Evolutionary conservation across 2,797 vertebrate genomes (phyloP).

Genomic region (Microctenopoma steveboyesi): DNA sequence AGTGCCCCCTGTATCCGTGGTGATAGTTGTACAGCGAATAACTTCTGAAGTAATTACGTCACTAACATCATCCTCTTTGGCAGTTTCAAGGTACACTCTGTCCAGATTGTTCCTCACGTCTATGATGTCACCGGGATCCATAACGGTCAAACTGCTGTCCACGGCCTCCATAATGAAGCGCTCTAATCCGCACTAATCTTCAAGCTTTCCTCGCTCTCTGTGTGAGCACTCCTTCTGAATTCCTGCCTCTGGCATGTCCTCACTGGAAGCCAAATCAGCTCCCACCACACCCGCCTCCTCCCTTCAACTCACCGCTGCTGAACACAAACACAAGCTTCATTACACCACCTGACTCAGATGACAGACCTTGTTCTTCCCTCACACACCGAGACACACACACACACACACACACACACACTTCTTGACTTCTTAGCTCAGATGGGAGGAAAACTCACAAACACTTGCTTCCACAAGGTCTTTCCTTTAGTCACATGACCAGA

Average conservation of each 20-base stretch:
- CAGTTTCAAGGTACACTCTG: constrained; percentile 4
- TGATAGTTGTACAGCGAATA: background rate
- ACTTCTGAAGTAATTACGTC: background rate
- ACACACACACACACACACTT: background rate
- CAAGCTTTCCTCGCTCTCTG: constrained; percentile 20
- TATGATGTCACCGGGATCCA: constrained; percentile 10
- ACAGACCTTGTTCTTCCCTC: constrained; percentile 19
- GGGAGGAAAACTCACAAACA: constrained; percentile 46
- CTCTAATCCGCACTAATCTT: background rate
- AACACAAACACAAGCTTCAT: constrained; percentile 58
- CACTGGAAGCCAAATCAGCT: constrained; percentile 62
- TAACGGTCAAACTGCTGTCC: constrained; percentile 6
- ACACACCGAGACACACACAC: constrained; percentile 12
- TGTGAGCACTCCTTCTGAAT: constrained; percentile 66
- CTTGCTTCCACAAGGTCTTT: constrained; percentile 44
- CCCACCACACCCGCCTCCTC: constrained; percentile 44
- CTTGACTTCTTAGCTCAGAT: constrained; percentile 38
- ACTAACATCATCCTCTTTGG: constrained; percentile 2
- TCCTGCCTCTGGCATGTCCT: constrained; percentile 73
- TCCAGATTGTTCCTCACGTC: background rate
- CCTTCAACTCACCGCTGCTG: constrained; percentile 26
- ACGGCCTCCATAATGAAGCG: constrained; percentile 23
- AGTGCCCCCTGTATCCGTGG: background rate
- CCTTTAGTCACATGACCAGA: constrained; percentile 52
- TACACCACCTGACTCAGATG: constrained; percentile 60